Percentiles rank a stretch among this genome's conserved stretches.
These are phyloP conservation scores for Xiphophorus birchmanni DNA, from an alignment of 2,797 vertebrate genomes.

Conservation along the genomic window DNA sequence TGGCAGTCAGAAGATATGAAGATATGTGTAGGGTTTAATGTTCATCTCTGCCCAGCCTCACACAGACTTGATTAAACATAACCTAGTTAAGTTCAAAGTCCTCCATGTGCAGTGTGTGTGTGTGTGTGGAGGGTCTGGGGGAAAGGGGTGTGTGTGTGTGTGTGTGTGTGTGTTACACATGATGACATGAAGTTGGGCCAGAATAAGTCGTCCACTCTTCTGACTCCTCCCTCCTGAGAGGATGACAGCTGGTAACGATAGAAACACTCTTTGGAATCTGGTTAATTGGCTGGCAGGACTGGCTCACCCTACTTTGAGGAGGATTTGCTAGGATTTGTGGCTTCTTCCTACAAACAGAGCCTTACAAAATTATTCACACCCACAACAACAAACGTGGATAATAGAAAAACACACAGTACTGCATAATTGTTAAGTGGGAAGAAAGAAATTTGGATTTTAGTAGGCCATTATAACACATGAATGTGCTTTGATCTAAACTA, in stretches of 20 bases:
- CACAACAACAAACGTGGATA: background rate
- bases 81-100: conserved; percentile 49
- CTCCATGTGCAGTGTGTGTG: conserved; percentile 18
- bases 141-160: background rate
- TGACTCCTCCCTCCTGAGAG: conserved; percentile 50
- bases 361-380: background rate
- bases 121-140: background rate
- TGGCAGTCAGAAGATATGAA: background rate
- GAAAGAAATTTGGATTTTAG: background rate
- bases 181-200: conserved; percentile 34
- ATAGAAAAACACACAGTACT: background rate
- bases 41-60: conserved; percentile 15
- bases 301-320: conserved; percentile 57
- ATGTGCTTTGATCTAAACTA: background rate
- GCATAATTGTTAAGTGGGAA: background rate
- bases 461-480: too few relatives aligned
- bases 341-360: conserved; percentile 7
- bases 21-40: conserved; percentile 1
- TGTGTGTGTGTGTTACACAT: background rate
- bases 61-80: conserved; percentile 63
- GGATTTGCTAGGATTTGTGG: conserved; percentile 41
- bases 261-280: conserved; percentile 62
- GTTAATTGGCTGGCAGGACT: conserved; percentile 70
- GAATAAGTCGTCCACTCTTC: conserved; percentile 54
- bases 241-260: conserved; percentile 68